Evolutionary conservation across 1,140 invertebrate genomes (phyloP).

Genomic region (Magallana ariakensis): DNA sequence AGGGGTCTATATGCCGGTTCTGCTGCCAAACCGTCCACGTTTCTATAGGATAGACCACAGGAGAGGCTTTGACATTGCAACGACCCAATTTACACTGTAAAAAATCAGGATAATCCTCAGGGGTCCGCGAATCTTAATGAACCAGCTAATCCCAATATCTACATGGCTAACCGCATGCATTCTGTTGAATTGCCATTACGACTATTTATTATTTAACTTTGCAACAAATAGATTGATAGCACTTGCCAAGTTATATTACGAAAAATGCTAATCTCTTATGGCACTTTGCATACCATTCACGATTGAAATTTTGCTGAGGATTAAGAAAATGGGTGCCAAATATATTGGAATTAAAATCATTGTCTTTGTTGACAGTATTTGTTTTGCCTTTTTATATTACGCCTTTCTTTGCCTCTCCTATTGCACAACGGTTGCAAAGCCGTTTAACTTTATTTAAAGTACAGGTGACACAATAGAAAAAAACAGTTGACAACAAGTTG

Average conservation of each 20-base stretch:
- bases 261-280: not conserved
- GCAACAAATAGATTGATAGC: not conserved
- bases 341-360: not conserved
- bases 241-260: not conserved
- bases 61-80: slow-evolving; percentile 3
- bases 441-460: too few relatives aligned
- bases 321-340: not conserved
- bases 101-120: not conserved
- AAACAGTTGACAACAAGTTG: too few relatives aligned
- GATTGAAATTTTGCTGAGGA: not conserved
- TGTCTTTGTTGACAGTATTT: not conserved
- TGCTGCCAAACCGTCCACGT: not conserved
- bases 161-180: slow-evolving; percentile 23
- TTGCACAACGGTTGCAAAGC: too few relatives aligned
- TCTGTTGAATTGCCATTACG: not conserved
- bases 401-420: too few relatives aligned
- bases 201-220: not conserved
- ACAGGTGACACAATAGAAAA: too few relatives aligned
- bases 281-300: not conserved
- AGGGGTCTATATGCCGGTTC: too few relatives aligned
- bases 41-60: not conserved
- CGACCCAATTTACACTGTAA: not conserved
- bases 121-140: not conserved
- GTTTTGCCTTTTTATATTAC: not conserved
- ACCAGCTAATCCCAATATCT: slow-evolving; percentile 2